Base-by-base conservation (phyloP, 2,888 invertebrate genomes). In the Epistrophe grossulariae region DNA sequence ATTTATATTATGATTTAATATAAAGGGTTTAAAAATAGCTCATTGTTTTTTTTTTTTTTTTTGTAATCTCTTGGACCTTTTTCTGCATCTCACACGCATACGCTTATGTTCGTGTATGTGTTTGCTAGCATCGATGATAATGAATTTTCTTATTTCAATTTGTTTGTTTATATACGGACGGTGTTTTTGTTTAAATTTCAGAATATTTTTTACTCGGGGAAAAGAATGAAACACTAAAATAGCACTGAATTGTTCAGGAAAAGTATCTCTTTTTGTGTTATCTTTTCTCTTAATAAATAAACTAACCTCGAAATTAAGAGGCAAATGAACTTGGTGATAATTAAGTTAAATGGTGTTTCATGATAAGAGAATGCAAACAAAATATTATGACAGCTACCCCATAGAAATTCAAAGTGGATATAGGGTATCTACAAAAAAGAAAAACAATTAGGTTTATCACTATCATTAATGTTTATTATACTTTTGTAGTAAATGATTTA, bases 101-200 rank as follows among this genome's bases (percentile, higher is more conserved):
- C 4, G 43, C 5, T 3, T 43, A 15, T 15, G 0, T 13, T 0
- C 15, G 15, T 45, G 15, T 0, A 3, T 5, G 7, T n/a, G 5
- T 1, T 4, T 38, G 43, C 15, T 15, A 43, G 45, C 45, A 45
- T 82, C 43, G 60, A 74, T 84, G 83, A 84, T 70, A 68, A 83
- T 66, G 82, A 72, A n/a, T 72, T 78, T 70, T 74, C 68, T 60
- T 19, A 78, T 62, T 24, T 24, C 13, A 9, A 10, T 70, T n/a
- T 4, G 31, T 48, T 35, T 48, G n/a, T 66, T 72, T 72, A 9
- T 43, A 19, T 13, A 15, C 45, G 11, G 35, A 50, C 31, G 55
- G 71, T 66, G 43, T 62, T 52, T 35, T 15, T 55, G 40, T 62
- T 52, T 50, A 28, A 66, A 13, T 31, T 31, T 31, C 7, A 31